phyloP scores from a whole-genome alignment of 2,113 vertebrate species.

The Lonchura striata region DNA sequence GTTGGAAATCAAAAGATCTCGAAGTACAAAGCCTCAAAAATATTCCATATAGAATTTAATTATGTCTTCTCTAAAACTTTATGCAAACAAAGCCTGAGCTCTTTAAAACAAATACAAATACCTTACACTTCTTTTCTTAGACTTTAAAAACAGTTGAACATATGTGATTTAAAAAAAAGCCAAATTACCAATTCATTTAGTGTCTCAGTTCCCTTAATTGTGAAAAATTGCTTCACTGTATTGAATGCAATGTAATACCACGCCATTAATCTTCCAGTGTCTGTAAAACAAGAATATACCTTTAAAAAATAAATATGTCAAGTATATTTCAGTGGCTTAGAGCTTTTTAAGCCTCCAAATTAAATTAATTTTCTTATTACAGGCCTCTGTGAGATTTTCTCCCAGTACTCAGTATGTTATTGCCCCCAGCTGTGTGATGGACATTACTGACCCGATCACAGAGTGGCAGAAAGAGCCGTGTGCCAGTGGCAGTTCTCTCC shows the following conservation, averaged over 20 bases:
- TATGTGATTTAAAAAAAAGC: neutral
- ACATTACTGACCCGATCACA: neutral
- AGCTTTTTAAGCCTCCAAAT: neutral
- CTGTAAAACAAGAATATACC: constrained; percentile 68
- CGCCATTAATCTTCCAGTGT: constrained; percentile 90
- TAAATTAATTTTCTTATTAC: neutral
- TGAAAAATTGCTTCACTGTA: constrained; percentile 89
- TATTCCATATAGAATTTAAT: neutral
- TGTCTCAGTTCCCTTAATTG: constrained; percentile 83
- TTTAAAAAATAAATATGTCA: neutral
- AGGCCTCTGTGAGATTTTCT: neutral
- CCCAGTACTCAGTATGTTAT: neutral
- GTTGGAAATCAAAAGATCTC: neutral
- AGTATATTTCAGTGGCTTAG: neutral
- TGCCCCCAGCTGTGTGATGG: neutral
- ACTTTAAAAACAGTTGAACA: neutral
- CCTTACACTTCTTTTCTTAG: neutral
- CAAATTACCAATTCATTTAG: constrained; percentile 87
- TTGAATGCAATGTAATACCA: constrained; percentile 94
- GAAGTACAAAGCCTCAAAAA: neutral
- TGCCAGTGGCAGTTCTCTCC: neutral
- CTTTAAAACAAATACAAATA: neutral
- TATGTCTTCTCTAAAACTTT: neutral
- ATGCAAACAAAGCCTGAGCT: neutral
- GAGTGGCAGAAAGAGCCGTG: neutral